Base-by-base conservation (phyloP, 1,140 invertebrate genomes). In the Drosophila nannoptera region DNA sequence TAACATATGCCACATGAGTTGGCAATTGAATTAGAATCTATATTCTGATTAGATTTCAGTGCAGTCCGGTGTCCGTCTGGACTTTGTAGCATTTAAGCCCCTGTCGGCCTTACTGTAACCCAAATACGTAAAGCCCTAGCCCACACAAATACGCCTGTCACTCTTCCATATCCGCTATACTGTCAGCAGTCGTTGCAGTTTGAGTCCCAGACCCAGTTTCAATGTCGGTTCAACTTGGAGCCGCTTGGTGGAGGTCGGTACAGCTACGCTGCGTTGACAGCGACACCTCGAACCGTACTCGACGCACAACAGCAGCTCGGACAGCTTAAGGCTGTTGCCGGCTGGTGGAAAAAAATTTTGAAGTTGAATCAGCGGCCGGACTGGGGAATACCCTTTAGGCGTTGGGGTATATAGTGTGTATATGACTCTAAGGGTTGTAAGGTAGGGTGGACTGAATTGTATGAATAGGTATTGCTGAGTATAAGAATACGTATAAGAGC, bases 301-400 rank as follows among this genome's bases (percentile, higher is more conserved):
- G 46, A n/a, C 32, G 32, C 31, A 35, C 60, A 58, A 50, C 50
- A 45, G 22, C 53, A 56, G 55, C 60, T 50, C 58, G 61, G 67
- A 65, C 53, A 69, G 61, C 61, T 69, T 58, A 58, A 65, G 52
- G 67, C 65, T 68, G 54, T n/a, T 43, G 58, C 40, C 38, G 48
- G 40, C 40, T 42, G 12, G 7, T 43, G 12, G 29, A 42, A 42
- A 42, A 42, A n/a, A n/a, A n/a, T n/a, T n/a, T n/a, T n/a, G n/a
- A n/a, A n/a, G n/a, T n/a, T n/a, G n/a, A n/a, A n/a, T n/a, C n/a
- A 22, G 22, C 22, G 22, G 22, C 22, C 3, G 22, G 22, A 22
- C 32, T 35, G 9, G 32, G 8, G 6, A 5, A 35, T 36, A 46
- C 42, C 32, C 56, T 59, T 32, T 9, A 58, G n/a, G n/a, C n/a